Evolutionary conservation across 2,888 invertebrate species (phyloP), one percentile per base, ranked within the genome.

Genomic region (Phyto melanocephala): DNA sequence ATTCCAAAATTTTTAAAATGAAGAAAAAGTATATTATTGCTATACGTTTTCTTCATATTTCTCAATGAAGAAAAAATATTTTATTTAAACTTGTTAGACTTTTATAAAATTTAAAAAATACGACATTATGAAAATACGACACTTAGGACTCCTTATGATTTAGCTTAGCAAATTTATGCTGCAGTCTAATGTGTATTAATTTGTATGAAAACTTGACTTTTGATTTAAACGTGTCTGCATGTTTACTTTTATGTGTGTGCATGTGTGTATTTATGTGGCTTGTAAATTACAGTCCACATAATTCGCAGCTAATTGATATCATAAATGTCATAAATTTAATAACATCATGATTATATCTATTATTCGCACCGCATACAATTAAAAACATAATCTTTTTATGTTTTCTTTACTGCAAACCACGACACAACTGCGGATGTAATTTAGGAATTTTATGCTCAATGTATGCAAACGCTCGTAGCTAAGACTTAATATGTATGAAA

Each of bases 241-340:
- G n/a, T n/a, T n/a, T n/a, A n/a, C n/a, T n/a, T n/a, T n/a, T n/a
- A n/a, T n/a, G n/a, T n/a, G 20, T 17, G 8, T 72, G 28, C 22
- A 45, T 17, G 47, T 58, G 1, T 50, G 45, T 24, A 11, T 11
- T n/a, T n/a, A n/a, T n/a, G n/a, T n/a, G n/a, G n/a, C n/a, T n/a
- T 37, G 20, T 22, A 28, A 45, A 15, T 33, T 33, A 33, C 35
- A 65, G 6, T 15, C 58, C 72, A 52, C 72, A 72, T 67, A 72
- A 72, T 65, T 78, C 56, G 50, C 58, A 74, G 50, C 24, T 65
- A 75, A 81, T 81, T 70, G 58, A 74, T 67, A 58, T 58, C 42
- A 56, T 37, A 42, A 76, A 78, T 35, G 60, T 70, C 56, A 81
- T 74, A 74, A 68, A 74, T 68, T 74, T 72, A 33, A 40, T n/a